Evolutionary conservation across 2,888 invertebrate genomes (phyloP).

Genomic region (Polyommatus iphigenia): DNA sequence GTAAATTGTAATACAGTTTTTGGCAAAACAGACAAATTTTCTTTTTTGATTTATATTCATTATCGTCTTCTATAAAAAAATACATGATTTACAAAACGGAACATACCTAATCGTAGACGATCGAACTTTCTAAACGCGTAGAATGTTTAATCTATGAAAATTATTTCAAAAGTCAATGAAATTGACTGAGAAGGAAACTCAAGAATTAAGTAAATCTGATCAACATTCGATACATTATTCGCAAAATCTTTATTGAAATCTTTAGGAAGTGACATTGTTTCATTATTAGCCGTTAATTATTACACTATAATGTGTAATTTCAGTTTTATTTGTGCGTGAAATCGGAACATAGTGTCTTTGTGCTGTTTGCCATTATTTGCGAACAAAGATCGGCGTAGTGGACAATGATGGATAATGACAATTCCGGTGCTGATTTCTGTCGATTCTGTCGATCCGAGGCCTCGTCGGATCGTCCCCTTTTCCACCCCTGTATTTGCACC

Average conservation of each 20-base stretch:
- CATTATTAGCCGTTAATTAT: neutral
- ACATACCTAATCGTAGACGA: neutral
- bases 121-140: neutral
- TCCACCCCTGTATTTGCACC: slow-evolving; percentile 99
- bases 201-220: slow-evolving; percentile 7
- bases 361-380: neutral
- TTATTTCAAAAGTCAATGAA: slow-evolving; percentile 14
- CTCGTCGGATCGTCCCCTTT: slow-evolving; percentile 93
- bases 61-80: no score
- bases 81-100: no score
- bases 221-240: slow-evolving; percentile 2
- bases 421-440: slow-evolving; percentile 92
- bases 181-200: neutral
- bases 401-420: slow-evolving; percentile 73
- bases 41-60: no score
- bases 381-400: slow-evolving; percentile 67
- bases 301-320: neutral
- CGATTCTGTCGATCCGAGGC: slow-evolving; percentile 98
- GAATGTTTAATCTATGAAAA: neutral
- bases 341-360: slow-evolving; percentile 20
- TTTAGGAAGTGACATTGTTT: slow-evolving; percentile 13
- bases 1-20: no score
- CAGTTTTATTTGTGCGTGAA: neutral
- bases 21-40: no score
- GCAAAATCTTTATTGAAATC: slow-evolving; percentile 1